These are phyloP conservation scores for Urocynchramus pylzowi DNA, from an alignment of 2,113 vertebrate genomes.

Conservation along the genomic window DNA sequence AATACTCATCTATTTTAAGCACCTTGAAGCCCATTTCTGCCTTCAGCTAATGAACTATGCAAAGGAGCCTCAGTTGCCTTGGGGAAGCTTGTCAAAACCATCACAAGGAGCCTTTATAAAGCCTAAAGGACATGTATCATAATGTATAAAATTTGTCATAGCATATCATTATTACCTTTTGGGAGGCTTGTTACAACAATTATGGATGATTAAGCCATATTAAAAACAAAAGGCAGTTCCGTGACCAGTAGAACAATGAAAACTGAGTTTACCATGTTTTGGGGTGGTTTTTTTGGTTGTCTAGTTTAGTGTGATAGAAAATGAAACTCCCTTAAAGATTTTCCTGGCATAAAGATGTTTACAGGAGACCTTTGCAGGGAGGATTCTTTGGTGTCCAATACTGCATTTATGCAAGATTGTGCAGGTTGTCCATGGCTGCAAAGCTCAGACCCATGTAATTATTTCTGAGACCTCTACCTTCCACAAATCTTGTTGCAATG, in stretches of 20 bases:
- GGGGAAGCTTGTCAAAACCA: conserved; percentile 43
- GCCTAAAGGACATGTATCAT: conserved; percentile 34
- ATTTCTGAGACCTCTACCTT: not conserved
- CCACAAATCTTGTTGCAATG: not conserved
- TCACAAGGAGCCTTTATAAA: conserved; percentile 29
- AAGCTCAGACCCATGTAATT: not conserved
- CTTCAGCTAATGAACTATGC: conserved; percentile 41
- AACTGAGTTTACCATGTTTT: not conserved
- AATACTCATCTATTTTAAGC: conserved; percentile 10
- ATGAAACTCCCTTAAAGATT: not conserved
- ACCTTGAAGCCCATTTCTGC: conserved; percentile 24
- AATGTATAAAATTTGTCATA: conserved; percentile 42
- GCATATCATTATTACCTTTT: conserved; percentile 39
- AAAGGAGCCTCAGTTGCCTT: conserved; percentile 23
- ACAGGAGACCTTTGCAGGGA: not conserved
- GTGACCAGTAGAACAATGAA: not conserved
- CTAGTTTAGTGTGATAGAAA: not conserved
- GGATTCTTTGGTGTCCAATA: not conserved
- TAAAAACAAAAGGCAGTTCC: not conserved
- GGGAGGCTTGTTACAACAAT: conserved; percentile 19
- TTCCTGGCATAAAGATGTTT: not conserved
- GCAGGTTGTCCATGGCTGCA: not conserved
- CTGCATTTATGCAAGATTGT: not conserved
- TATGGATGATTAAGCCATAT: not conserved
- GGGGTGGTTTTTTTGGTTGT: not conserved